Conservation (phyloP, 2,888 invertebrate genomes). For the Spatulosminthurus flaviceps region DNA sequence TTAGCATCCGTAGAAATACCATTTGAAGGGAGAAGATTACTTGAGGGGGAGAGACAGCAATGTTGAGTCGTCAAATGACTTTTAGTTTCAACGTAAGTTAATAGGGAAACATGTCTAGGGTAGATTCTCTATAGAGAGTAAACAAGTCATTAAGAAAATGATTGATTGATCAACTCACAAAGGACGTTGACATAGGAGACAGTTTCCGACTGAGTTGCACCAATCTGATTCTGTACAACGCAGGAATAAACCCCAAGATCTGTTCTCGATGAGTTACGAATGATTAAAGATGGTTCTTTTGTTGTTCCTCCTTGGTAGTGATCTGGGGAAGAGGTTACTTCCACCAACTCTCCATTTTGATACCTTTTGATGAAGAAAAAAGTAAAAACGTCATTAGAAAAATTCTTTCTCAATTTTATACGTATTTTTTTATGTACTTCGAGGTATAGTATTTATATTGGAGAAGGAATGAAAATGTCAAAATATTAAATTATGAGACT, state of each 20-base stretch:
- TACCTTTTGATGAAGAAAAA: slow-evolving; percentile 64
- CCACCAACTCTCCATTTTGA: slow-evolving; percentile 64
- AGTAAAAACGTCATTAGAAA: not conserved
- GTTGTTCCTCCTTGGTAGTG: slow-evolving; percentile 81
- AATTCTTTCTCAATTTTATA: too few species aligned
- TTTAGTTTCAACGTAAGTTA: too few species aligned
- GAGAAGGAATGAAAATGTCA: too few species aligned
- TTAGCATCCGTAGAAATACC: too few species aligned
- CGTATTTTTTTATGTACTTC: too few species aligned
- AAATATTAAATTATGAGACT: too few species aligned
- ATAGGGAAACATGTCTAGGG: not conserved
- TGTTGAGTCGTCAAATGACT: too few species aligned
- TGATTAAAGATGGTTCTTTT: slow-evolving; percentile 79
- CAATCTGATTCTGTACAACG: slow-evolving; percentile 80
- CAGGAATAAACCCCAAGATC: slow-evolving; percentile 90
- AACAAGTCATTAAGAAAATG: slow-evolving; percentile 28
- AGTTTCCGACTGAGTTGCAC: slow-evolving; percentile 78
- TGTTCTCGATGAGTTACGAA: slow-evolving; percentile 77
- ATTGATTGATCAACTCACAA: slow-evolving; percentile 73
- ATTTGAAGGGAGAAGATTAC: too few species aligned
- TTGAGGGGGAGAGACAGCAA: too few species aligned
- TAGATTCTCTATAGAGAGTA: not conserved
- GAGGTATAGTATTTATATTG: too few species aligned
- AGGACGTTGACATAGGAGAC: slow-evolving; percentile 80
- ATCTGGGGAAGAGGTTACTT: slow-evolving; percentile 65